phyloP scores from a whole-genome alignment of 2,888 invertebrate species.

The Bombylius major region DNA sequence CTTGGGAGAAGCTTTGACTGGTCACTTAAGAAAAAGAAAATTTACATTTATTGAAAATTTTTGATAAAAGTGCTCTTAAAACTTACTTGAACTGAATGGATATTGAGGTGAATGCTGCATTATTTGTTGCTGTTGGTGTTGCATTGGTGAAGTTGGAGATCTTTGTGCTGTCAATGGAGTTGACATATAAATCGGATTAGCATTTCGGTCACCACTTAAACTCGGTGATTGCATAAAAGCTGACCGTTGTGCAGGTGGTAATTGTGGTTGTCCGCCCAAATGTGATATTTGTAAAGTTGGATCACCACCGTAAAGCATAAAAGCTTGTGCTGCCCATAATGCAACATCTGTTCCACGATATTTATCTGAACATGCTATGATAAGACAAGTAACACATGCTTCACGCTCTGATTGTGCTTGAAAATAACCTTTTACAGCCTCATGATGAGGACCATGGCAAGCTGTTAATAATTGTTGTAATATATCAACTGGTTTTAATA shows the following conservation, averaged over 20 bases:
- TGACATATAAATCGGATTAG: conserved; percentile 31
- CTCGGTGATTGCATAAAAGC: conserved; percentile 9
- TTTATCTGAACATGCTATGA: conserved; percentile 63
- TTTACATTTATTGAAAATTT: background rate
- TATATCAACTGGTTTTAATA: conserved; percentile 79
- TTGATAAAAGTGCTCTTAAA: background rate
- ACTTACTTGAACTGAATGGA: conserved; percentile 37
- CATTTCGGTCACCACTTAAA: conserved; percentile 15
- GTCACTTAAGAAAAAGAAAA: background rate
- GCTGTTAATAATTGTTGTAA: conserved; percentile 68
- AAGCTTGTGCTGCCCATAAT: conserved; percentile 83
- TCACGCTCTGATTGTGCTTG: conserved; percentile 70
- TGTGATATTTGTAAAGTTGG: conserved; percentile 29
- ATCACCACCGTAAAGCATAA: conserved; percentile 85
- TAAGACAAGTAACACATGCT: conserved; percentile 78
- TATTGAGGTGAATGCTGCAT: conserved; percentile 24
- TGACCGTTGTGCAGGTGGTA: conserved; percentile 8
- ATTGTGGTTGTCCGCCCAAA: background rate
- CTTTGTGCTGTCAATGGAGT: conserved; percentile 26
- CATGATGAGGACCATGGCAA: conserved; percentile 74
- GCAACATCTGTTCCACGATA: conserved; percentile 50
- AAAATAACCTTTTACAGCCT: conserved; percentile 75
- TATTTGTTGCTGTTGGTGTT: background rate
- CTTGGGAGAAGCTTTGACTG: conserved; percentile 8
- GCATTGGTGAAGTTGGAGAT: conserved; percentile 1